Percentiles rank a stretch among this genome's conserved stretches.
Conservation (phyloP, 1,140 invertebrate species). For the Pogonognathellus flavescens region DNA sequence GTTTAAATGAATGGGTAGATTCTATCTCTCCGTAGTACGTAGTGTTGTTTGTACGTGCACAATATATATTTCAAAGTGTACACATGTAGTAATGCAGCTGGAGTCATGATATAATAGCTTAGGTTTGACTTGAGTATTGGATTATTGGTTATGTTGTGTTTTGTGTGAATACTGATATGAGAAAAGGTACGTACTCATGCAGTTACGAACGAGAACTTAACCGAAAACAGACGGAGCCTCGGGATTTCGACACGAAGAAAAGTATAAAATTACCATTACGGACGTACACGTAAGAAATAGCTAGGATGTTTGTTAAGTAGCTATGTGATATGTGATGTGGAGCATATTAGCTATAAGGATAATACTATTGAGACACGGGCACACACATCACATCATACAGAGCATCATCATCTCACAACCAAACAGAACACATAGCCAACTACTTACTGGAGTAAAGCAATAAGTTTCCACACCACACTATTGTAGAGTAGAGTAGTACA, state of each 20-base stretch:
- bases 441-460: no score
- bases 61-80: neutral
- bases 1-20: neutral
- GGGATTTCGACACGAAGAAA: constrained; percentile 31
- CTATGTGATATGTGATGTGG: neutral
- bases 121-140: neutral
- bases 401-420: no score
- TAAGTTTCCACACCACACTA: no score
- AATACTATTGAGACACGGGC: no score
- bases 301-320: constrained; percentile 24
- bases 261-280: neutral
- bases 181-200: neutral
- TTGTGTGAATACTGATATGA: neutral
- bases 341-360: no score
- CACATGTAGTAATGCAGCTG: neutral
- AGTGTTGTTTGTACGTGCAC: neutral
- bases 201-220: constrained; percentile 10
- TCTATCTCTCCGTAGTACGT: neutral
- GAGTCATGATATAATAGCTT: neutral
- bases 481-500: no score
- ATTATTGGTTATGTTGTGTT: neutral
- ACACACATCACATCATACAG: no score
- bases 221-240: constrained; percentile 16
- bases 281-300: constrained; percentile 9
- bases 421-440: no score